Conservation (phyloP, 2,113 vertebrate species). For the Daboia siamensis region DNA sequence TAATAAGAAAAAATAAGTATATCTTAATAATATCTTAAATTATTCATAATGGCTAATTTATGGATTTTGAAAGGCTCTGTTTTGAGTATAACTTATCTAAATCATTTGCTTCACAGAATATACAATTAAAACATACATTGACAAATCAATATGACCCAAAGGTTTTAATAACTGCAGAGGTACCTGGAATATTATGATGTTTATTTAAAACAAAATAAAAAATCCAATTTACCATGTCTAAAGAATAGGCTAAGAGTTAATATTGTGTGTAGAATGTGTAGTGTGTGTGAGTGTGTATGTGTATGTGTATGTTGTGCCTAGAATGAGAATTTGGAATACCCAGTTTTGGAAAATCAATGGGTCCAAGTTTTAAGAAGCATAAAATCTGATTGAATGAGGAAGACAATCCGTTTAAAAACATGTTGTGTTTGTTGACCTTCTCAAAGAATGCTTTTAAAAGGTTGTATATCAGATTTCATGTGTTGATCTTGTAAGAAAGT, state of each 20-base stretch:
- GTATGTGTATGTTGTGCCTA: too few relatives aligned
- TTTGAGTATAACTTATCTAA: not conserved
- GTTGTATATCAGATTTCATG: not conserved
- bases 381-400: not conserved
- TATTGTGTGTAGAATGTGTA: not conserved
- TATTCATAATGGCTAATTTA: not conserved
- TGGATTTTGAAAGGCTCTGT: not conserved
- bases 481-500: not conserved
- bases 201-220: not conserved
- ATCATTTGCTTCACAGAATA: not conserved
- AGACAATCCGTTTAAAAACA: not conserved
- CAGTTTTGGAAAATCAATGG: not conserved
- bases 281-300: too few relatives aligned
- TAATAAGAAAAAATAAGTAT: not conserved
- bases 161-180: not conserved
- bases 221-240: not conserved
- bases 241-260: not conserved
- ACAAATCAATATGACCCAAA: not conserved
- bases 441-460: not conserved
- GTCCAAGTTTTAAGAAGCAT: not conserved
- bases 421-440: not conserved
- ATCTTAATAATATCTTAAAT: not conserved
- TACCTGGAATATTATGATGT: not conserved
- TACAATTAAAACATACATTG: not conserved
- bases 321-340: too few relatives aligned